Conservation (phyloP, 2,113 vertebrate genomes). For the Prietella phreatophila region DNA sequence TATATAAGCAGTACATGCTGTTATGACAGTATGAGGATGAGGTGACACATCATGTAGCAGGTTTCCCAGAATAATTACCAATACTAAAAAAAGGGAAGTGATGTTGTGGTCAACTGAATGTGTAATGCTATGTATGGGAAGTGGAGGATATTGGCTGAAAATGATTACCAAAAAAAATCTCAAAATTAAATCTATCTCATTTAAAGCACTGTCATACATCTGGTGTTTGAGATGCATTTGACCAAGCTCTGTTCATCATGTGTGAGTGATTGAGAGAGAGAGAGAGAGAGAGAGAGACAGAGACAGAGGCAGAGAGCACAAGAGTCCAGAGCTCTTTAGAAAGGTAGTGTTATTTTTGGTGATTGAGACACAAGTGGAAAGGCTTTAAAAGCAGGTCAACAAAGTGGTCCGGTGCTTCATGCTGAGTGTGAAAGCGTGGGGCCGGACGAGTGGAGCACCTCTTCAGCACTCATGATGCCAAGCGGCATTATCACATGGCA, state of each 20-base stretch:
- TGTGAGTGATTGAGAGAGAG: constrained; percentile 22
- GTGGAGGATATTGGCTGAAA: not conserved
- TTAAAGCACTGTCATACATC: constrained; percentile 15
- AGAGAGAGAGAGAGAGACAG: constrained; percentile 36
- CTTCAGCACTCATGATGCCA: no score
- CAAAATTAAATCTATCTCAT: constrained; percentile 18
- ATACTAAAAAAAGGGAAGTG: not conserved
- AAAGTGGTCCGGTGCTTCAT: constrained; percentile 68
- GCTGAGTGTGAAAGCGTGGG: constrained; percentile 64
- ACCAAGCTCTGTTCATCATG: constrained; percentile 14
- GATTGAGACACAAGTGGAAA: constrained; percentile 73
- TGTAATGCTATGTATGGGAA: not conserved
- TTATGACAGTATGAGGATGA: not conserved
- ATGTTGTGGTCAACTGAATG: not conserved
- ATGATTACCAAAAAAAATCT: not conserved
- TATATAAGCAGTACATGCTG: not conserved
- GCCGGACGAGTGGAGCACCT: no score
- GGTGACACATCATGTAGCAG: not conserved
- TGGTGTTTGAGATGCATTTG: constrained; percentile 23
- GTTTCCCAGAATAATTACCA: not conserved
- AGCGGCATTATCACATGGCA: no score
- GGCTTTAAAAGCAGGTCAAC: constrained; percentile 72
- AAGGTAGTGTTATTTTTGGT: constrained; percentile 75
- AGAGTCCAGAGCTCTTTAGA: constrained; percentile 65
- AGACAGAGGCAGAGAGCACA: constrained; percentile 47